A percentile compares a stretch with the other conserved stretches of the same genome.
phyloP scores from a whole-genome alignment of 2,113 vertebrate genomes.

The Balaenoptera acutorostrata region DNA sequence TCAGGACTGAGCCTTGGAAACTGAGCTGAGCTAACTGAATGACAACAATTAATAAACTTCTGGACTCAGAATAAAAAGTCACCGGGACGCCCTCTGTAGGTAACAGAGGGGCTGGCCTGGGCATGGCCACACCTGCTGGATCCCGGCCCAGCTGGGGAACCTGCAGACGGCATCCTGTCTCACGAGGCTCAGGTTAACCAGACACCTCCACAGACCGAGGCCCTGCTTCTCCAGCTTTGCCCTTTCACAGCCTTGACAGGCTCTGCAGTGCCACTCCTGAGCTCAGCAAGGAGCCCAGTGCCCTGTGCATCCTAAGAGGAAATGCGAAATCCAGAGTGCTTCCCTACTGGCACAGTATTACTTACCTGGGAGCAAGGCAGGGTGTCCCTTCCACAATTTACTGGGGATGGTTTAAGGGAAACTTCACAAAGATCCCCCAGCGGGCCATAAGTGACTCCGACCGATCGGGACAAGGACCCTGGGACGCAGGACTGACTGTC shows the following conservation, averaged over 20 bases:
- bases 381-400: neutral
- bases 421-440: neutral
- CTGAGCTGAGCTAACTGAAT: neutral
- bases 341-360: neutral
- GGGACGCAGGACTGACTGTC: neutral
- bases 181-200: neutral
- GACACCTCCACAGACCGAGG: neutral
- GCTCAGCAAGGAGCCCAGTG: neutral
- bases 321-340: neutral
- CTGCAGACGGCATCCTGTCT: neutral
- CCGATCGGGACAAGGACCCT: neutral
- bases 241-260: neutral
- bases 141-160: accelerated
- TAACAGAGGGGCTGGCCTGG: neutral
- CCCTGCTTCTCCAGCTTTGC: neutral
- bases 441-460: neutral
- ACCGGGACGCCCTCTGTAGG: neutral
- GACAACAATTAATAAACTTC: neutral
- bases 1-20: neutral
- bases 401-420: neutral
- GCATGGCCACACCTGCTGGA: neutral
- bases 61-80: accelerated
- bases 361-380: neutral
- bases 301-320: neutral
- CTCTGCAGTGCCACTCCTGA: neutral